These are phyloP conservation scores for Lepus oiostolus DNA, from an alignment of 2,797 vertebrate genomes.

Conservation along the genomic window DNA sequence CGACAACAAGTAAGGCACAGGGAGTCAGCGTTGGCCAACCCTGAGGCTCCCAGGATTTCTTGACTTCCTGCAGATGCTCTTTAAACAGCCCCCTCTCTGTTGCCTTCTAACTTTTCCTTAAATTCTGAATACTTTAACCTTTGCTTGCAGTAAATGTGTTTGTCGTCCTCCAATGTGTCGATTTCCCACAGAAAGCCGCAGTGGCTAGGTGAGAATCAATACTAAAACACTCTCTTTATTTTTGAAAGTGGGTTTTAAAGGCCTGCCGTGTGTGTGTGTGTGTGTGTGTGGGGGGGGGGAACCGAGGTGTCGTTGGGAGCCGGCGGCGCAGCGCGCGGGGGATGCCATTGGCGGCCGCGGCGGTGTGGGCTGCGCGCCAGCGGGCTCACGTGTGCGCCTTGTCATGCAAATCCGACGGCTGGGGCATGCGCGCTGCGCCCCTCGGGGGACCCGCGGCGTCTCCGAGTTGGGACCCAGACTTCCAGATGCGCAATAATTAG, in stretches of 20 bases:
- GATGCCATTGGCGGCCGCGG: conserved; percentile 47
- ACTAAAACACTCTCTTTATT: conserved; percentile 67
- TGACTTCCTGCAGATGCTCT: conserved; percentile 21
- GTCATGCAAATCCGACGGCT: conserved; percentile 41
- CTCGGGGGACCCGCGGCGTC: background rate
- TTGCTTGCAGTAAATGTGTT: conserved; percentile 66
- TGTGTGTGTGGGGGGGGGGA: background rate
- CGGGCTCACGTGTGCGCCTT: background rate
- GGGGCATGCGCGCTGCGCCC: conserved; percentile 71
- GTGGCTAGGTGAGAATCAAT: conserved; percentile 44
- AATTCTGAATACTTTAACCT: conserved; percentile 75
- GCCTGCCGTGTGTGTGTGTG: conserved; percentile 6
- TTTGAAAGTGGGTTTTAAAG: conserved; percentile 72
- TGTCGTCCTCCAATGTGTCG: conserved; percentile 59
- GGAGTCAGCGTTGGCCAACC: background rate
- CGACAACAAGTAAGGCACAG: background rate
- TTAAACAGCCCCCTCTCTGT: background rate
- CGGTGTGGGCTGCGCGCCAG: background rate
- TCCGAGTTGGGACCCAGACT: conserved; percentile 40
- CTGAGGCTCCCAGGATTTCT: background rate
- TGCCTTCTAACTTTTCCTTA: conserved; percentile 61
- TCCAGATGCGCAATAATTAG: conserved; percentile 75
- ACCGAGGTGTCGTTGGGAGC: conserved; percentile 41
- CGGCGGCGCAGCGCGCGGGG: background rate
- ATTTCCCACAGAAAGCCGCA: conserved; percentile 56